Conservation (phyloP, 2,113 vertebrate species). For the Esox niger region DNA sequence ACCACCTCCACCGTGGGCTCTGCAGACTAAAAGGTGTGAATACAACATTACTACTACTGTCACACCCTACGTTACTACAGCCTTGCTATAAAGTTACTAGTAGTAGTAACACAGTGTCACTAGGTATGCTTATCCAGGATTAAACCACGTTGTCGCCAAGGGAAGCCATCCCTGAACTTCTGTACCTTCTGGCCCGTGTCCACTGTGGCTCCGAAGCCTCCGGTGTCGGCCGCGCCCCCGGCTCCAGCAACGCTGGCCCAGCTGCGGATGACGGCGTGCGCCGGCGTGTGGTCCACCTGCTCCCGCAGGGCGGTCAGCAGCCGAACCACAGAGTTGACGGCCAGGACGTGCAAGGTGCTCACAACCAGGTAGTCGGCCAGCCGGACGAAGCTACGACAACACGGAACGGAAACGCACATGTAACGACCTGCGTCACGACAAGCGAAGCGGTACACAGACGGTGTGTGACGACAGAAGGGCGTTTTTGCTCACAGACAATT, state of each 20-base stretch:
- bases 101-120: too few species aligned
- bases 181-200: conserved; percentile 64
- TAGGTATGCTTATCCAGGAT: too few species aligned
- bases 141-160: too few species aligned
- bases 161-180: too few species aligned
- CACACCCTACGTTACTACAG: too few species aligned
- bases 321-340: conserved; percentile 69
- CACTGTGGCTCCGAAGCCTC: conserved; percentile 21
- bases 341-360: conserved; percentile 75
- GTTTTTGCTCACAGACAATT: too few species aligned
- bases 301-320: conserved; percentile 72
- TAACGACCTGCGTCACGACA: neutral
- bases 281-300: conserved; percentile 67
- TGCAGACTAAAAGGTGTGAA: too few species aligned
- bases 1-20: too few species aligned
- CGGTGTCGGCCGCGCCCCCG: too few species aligned
- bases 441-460: too few species aligned
- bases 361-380: conserved; percentile 82
- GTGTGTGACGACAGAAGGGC: too few species aligned
- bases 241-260: conserved; percentile 51
- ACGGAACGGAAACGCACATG: neutral
- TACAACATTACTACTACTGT: too few species aligned
- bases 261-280: conserved; percentile 66
- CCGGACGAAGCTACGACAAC: conserved; percentile 77
- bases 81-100: conserved; percentile 35